Evolutionary conservation across 2,888 invertebrate species (phyloP).

Genomic region (Chloroclysta siterata): DNA sequence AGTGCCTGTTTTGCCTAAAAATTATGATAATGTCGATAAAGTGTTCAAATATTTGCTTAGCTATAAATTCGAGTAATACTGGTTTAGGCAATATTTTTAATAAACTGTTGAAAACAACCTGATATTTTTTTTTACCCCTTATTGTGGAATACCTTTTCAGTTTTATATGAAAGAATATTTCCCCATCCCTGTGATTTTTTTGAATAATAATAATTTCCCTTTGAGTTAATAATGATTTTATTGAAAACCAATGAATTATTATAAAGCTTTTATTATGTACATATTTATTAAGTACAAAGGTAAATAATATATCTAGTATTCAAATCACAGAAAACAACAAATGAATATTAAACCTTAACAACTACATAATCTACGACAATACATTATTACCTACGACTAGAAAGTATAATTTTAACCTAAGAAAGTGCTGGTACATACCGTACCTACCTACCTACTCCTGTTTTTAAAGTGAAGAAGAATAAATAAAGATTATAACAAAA

Average conservation of each 20-base stretch:
- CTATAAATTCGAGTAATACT: slow-evolving; percentile 22
- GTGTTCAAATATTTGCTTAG: slow-evolving; percentile 48
- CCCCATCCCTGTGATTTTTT: too few species aligned
- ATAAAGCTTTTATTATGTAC: slow-evolving; percentile 28
- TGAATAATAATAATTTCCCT: too few species aligned
- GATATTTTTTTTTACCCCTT: slow-evolving; percentile 16
- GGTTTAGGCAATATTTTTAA: slow-evolving; percentile 53
- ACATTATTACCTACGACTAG: slow-evolving; percentile 20
- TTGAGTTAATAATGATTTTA: neutral
- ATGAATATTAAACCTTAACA: slow-evolving; percentile 12
- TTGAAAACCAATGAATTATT: slow-evolving; percentile 13
- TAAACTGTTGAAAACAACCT: slow-evolving; percentile 37
- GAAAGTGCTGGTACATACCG: too few species aligned
- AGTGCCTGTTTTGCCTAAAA: slow-evolving; percentile 52
- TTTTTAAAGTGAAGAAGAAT: too few species aligned
- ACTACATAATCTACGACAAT: slow-evolving; percentile 23
- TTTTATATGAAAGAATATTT: too few species aligned
- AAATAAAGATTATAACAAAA: too few species aligned
- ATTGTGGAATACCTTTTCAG: too few species aligned
- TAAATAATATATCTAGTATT: slow-evolving; percentile 16
- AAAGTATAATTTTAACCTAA: slow-evolving; percentile 10
- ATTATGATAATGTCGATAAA: slow-evolving; percentile 31
- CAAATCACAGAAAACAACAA: slow-evolving; percentile 17
- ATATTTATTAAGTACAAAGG: slow-evolving; percentile 24
- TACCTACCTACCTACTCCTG: neutral